Conservation (phyloP, 1,140 invertebrate genomes). For the Aradophagus sp. region DNA sequence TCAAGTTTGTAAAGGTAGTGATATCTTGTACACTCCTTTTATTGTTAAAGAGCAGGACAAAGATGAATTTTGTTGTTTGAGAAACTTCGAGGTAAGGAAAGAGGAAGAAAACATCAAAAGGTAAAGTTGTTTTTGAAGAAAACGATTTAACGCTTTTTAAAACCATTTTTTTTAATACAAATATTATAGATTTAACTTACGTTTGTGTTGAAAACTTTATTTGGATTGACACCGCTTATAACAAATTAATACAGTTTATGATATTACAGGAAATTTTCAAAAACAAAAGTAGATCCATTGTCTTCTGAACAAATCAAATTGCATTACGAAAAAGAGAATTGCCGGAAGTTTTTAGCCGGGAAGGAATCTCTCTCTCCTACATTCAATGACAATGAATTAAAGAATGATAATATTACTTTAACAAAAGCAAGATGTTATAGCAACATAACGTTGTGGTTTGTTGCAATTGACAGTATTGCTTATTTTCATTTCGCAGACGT, state of each 20-base stretch:
- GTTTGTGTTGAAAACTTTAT: too few species aligned
- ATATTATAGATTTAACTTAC: too few species aligned
- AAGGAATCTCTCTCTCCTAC: slow-evolving; percentile 66
- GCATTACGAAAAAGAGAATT: slow-evolving; percentile 60
- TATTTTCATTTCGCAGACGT: slow-evolving; percentile 84
- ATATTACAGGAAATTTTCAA: slow-evolving; percentile 20
- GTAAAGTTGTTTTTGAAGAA: too few species aligned
- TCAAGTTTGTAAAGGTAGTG: slow-evolving; percentile 61
- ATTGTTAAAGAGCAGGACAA: slow-evolving; percentile 35
- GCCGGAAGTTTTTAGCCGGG: slow-evolving; percentile 65
- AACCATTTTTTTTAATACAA: too few species aligned
- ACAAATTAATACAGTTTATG: too few species aligned
- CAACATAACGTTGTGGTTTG: slow-evolving; percentile 81
- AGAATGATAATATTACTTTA: slow-evolving; percentile 46
- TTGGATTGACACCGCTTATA: too few species aligned
- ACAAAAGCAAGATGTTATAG: slow-evolving; percentile 76
- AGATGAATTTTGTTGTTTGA: slow-evolving; percentile 58
- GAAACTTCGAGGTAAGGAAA: slow-evolving; percentile 9
- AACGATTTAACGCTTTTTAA: too few species aligned
- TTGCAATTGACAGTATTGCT: slow-evolving; percentile 82
- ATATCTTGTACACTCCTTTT: slow-evolving; percentile 61
- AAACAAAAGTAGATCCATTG: slow-evolving; percentile 74
- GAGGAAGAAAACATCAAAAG: slow-evolving; percentile 12
- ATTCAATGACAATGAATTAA: slow-evolving; percentile 59
- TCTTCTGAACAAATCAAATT: slow-evolving; percentile 68